These are phyloP conservation scores for Aldabrachelys gigantea DNA, from an alignment of 2,113 vertebrate genomes.

Conservation along the genomic window DNA sequence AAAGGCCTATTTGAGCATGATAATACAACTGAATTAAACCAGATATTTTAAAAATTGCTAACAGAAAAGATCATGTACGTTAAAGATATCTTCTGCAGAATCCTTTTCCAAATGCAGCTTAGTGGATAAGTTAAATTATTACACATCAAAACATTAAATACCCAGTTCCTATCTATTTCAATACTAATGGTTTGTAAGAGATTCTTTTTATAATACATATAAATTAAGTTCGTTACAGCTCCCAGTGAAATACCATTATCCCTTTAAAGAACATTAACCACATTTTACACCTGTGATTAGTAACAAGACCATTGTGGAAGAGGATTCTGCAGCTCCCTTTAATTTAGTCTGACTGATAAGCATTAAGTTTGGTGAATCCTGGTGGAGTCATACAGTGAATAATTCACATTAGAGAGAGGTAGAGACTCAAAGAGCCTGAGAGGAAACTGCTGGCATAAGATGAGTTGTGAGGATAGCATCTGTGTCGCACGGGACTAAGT, in stretches of 20 bases:
- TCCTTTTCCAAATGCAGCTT: conserved; percentile 7
- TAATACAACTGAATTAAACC: conserved; percentile 8
- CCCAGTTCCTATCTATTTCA: background rate
- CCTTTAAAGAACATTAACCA: conserved; percentile 30
- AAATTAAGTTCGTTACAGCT: conserved; percentile 34
- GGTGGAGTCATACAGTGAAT: conserved; percentile 11
- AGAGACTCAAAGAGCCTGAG: conserved; percentile 3
- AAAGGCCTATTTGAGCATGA: conserved; percentile 9
- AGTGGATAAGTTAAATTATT: conserved; percentile 10
- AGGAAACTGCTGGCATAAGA: background rate
- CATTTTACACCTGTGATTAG: background rate
- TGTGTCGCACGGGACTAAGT: background rate
- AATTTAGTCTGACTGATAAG: background rate
- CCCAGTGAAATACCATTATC: conserved; percentile 26
- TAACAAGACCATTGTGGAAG: background rate
- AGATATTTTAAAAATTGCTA: conserved; percentile 23
- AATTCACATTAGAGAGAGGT: conserved; percentile 29
- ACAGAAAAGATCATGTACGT: conserved; percentile 15
- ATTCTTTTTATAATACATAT: background rate
- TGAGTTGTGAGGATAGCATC: background rate
- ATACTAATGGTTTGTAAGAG: conserved; percentile 25
- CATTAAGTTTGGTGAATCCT: background rate
- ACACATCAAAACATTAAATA: conserved; percentile 19
- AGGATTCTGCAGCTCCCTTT: background rate
- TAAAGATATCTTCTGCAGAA: conserved; percentile 23